Percentiles rank a stretch among this genome's conserved stretches.
Evolutionary conservation across 2,113 vertebrate genomes (phyloP).

Genomic region (Nannobrachium achirus): DNA sequence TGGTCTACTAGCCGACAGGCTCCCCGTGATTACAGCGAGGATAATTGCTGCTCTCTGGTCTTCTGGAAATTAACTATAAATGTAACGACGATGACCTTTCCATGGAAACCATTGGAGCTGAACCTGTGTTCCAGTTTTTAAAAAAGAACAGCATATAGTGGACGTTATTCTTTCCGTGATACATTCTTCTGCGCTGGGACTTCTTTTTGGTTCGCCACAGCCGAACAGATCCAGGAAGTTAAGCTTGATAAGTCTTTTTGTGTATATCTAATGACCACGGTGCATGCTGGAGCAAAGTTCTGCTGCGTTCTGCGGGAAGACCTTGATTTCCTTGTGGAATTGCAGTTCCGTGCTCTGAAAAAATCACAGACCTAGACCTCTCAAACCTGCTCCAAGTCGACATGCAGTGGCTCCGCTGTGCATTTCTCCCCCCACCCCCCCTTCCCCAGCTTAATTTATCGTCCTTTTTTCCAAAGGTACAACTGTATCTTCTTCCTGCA

Average conservation of each 20-base stretch:
- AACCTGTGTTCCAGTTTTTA: conserved; percentile 9
- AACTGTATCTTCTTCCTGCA: neutral
- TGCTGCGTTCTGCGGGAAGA: conserved; percentile 4
- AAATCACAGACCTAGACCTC: no score
- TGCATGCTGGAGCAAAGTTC: conserved; percentile 15
- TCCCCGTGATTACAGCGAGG: conserved; percentile 38
- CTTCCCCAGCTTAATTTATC: neutral
- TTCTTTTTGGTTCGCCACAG: conserved; percentile 14
- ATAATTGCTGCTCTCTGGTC: conserved; percentile 49
- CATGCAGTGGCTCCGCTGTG: no score
- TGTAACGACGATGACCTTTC: conserved; percentile 72
- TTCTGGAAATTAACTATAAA: conserved; percentile 54
- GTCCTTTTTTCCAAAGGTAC: neutral
- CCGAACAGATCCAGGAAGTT: neutral
- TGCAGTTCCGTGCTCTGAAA: neutral
- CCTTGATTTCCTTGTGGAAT: conserved; percentile 6
- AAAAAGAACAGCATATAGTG: conserved; percentile 32
- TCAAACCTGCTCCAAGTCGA: no score
- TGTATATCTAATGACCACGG: conserved; percentile 8
- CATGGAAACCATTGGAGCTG: conserved; percentile 57
- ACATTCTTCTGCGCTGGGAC: neutral
- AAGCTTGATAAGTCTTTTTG: neutral
- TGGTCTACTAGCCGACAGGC: conserved; percentile 27
- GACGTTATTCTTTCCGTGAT: conserved; percentile 37
- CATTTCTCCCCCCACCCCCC: no score